Evolutionary conservation across 2,113 vertebrate genomes (phyloP).

Genomic region (Calonectris borealis): DNA sequence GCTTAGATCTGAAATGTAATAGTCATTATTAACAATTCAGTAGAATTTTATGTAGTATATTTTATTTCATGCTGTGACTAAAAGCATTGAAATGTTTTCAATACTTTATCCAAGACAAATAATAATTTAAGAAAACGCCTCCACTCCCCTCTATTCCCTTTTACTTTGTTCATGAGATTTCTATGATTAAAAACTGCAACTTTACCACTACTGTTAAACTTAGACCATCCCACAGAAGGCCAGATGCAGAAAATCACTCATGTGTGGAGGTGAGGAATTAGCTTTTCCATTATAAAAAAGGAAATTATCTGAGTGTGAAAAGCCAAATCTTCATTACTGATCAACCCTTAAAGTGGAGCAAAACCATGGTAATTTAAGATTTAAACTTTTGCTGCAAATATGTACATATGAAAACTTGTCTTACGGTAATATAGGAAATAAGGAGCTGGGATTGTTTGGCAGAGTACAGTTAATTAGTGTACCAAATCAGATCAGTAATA

Average conservation of each 20-base stretch:
- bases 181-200: not conserved
- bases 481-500: not conserved
- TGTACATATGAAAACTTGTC: conserved; percentile 41
- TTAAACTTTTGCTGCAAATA: conserved; percentile 25
- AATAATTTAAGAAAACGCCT: not conserved
- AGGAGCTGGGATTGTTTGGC: conserved; percentile 5
- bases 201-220: not conserved
- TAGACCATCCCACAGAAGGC: not conserved
- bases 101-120: conserved; percentile 1
- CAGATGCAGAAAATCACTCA: not conserved
- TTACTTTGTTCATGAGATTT: not conserved
- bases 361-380: not conserved
- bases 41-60: not conserved
- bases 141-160: not conserved
- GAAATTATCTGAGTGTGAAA: not conserved
- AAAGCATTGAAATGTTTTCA: not conserved
- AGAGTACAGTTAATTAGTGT: not conserved
- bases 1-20: not conserved
- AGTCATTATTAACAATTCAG: conserved; percentile 25
- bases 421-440: not conserved
- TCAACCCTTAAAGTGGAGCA: not conserved
- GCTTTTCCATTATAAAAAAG: not conserved
- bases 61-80: conserved; percentile 77
- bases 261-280: not conserved
- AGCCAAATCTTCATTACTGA: conserved; percentile 12